Conservation (phyloP, 2,888 invertebrate genomes). For the Antitype chi region DNA sequence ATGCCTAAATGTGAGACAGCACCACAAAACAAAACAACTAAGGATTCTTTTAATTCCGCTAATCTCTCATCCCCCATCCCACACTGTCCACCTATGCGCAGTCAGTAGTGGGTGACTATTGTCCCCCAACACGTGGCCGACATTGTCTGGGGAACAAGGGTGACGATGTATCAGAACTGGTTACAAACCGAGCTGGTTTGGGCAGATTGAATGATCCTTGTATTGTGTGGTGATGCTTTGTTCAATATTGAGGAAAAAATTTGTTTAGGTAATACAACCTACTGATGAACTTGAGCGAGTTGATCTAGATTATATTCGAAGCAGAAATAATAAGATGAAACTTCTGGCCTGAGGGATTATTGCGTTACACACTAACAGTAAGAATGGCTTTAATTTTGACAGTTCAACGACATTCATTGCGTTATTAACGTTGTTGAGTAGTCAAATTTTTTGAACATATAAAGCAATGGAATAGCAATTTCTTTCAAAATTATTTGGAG, state of each 20-base stretch:
- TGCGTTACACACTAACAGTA: too few species aligned
- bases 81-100: conserved; percentile 41
- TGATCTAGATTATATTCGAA: neutral
- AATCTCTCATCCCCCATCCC: conserved; percentile 16
- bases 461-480: too few species aligned
- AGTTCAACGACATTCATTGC: too few species aligned
- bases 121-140: conserved; percentile 63
- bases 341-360: neutral
- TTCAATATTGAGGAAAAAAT: conserved; percentile 7
- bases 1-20: neutral
- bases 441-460: too few species aligned
- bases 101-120: conserved; percentile 67
- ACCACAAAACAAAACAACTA: neutral
- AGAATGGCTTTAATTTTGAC: too few species aligned
- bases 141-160: conserved; percentile 56
- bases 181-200: conserved; percentile 51
- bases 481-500: too few species aligned
- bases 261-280: neutral
- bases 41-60: conserved; percentile 21
- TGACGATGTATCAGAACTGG: conserved; percentile 61
- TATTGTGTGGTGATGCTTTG: conserved; percentile 36
- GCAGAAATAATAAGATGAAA: neutral
- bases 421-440: too few species aligned
- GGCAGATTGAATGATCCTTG: conserved; percentile 56
- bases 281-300: neutral